Evolutionary conservation across 2,888 invertebrate genomes (phyloP).

Genomic region (Xestia sexstrigata): DNA sequence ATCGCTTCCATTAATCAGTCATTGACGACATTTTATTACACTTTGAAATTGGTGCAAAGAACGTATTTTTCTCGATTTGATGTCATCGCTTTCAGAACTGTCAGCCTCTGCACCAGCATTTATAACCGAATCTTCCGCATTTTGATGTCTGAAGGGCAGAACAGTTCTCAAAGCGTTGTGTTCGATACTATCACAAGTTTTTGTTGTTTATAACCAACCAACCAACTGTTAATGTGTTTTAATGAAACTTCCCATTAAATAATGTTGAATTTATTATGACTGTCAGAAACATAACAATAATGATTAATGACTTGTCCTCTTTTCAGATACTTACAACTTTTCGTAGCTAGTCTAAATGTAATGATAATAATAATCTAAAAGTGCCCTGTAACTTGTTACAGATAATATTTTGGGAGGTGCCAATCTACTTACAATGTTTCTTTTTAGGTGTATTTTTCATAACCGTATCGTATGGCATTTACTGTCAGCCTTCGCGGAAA

Average conservation of each 20-base stretch:
- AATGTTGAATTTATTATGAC: conserved; percentile 46
- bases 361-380: conserved; percentile 49
- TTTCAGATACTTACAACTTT: conserved; percentile 57
- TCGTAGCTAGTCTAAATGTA: conserved; percentile 45
- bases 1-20: conserved; percentile 87
- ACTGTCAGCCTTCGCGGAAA: conserved; percentile 49
- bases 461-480: conserved; percentile 50
- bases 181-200: conserved; percentile 32
- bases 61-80: conserved; percentile 60
- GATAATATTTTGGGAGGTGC: conserved; percentile 62
- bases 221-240: conserved; percentile 44
- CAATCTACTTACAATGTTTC: conserved; percentile 57
- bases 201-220: conserved; percentile 46
- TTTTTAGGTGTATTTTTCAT: conserved; percentile 60
- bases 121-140: conserved; percentile 59
- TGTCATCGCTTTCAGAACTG: conserved; percentile 65
- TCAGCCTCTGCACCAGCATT: conserved; percentile 55
- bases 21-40: conserved; percentile 77
- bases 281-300: conserved; percentile 32
- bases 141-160: conserved; percentile 56
- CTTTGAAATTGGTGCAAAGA: conserved; percentile 88
- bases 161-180: conserved; percentile 65
- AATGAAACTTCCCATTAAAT: conserved; percentile 21
- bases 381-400: conserved; percentile 64
- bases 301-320: conserved; percentile 57